These are phyloP conservation scores for Motacilla tschutschensis DNA, from an alignment of 2,113 vertebrate genomes.

Conservation along the genomic window DNA sequence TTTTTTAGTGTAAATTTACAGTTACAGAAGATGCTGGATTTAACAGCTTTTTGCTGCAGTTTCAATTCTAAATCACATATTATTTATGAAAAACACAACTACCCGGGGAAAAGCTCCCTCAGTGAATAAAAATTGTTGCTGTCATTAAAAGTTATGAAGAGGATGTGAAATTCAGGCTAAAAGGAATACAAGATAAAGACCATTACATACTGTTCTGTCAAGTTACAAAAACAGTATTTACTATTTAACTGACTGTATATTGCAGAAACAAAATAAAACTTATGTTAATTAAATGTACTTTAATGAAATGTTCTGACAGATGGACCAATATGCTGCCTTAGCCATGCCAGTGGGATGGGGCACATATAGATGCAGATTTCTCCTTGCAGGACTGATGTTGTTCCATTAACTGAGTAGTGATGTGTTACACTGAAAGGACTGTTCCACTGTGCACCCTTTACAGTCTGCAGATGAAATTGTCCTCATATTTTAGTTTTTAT, in stretches of 20 bases:
- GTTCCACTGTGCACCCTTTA: neutral
- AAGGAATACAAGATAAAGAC: neutral
- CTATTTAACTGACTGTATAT: conserved; percentile 11
- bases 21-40: neutral
- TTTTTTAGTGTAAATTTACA: neutral
- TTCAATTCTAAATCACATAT: neutral
- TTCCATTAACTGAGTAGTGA: neutral
- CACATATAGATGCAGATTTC: neutral
- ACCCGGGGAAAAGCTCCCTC: conserved; percentile 15
- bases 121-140: neutral
- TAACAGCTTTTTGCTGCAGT: neutral
- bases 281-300: neutral
- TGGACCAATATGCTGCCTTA: neutral
- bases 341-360: neutral
- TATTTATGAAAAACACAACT: conserved; percentile 2
- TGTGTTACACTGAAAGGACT: neutral
- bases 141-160: conserved; percentile 32
- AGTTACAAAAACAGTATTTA: conserved; percentile 3
- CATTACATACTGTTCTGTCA: neutral
- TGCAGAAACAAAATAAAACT: neutral
- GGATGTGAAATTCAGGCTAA: neutral
- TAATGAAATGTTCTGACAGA: neutral
- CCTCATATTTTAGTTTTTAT: neutral
- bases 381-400: neutral
- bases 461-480: neutral